phyloP scores from a whole-genome alignment of 2,888 invertebrate genomes.

The Aphodius sticticus region DNA sequence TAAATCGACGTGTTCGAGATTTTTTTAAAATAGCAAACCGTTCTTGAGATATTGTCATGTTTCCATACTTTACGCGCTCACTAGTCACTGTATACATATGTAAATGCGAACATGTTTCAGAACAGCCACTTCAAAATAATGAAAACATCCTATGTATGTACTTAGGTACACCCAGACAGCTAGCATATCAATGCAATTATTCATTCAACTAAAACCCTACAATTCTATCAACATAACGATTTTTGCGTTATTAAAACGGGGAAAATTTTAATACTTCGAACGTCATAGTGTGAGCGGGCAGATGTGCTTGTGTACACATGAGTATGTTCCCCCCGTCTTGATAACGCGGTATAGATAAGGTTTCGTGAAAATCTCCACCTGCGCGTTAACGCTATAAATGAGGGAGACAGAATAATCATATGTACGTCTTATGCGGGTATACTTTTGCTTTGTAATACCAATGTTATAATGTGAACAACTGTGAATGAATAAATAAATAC shows the following conservation, averaged over 20 bases:
- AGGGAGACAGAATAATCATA: background rate
- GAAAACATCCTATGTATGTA: no score
- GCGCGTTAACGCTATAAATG: background rate
- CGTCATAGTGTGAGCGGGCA: background rate
- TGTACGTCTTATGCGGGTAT: background rate
- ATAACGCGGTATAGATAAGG: background rate
- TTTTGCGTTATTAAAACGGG: background rate
- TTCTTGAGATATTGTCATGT: no score
- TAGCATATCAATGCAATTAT: background rate
- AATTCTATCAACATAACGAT: background rate
- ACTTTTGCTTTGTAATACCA: background rate
- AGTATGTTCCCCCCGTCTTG: background rate
- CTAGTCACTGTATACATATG: no score
- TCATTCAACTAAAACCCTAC: background rate
- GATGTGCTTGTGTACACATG: background rate
- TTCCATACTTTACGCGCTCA: no score
- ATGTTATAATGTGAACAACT: no score
- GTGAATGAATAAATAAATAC: no score
- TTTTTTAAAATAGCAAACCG: no score
- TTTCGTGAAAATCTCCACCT: background rate
- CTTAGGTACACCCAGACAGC: no score
- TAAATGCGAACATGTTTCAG: no score
- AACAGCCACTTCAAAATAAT: no score
- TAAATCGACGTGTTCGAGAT: no score
- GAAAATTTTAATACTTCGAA: background rate